phyloP scores from a whole-genome alignment of 2,888 invertebrate species.

The Lasius platythorax region DNA sequence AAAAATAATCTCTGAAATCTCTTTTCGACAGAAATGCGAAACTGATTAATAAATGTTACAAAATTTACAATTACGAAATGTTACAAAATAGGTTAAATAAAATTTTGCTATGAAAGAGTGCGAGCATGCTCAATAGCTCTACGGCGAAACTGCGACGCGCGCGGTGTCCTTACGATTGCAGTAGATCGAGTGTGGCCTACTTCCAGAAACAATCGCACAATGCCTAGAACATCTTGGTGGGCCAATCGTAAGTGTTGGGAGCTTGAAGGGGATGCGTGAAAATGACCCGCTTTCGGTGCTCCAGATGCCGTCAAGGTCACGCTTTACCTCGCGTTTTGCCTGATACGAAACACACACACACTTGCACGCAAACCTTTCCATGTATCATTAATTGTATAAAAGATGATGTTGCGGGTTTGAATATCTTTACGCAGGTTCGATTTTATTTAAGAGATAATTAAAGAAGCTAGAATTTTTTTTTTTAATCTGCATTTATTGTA shows the following conservation, averaged over 20 bases:
- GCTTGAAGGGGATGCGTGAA: constrained; percentile 58
- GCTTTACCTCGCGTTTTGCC: constrained; percentile 14
- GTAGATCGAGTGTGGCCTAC: constrained; percentile 79
- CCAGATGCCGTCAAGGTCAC: constrained; percentile 75
- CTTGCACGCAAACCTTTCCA: background rate
- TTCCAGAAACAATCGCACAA: constrained; percentile 80
- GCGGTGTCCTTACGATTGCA: constrained; percentile 69
- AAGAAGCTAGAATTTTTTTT: background rate
- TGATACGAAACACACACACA: background rate
- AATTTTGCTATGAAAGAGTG: background rate
- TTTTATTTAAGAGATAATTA: background rate
- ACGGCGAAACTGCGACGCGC: constrained; percentile 29
- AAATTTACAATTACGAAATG: background rate
- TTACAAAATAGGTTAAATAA: background rate
- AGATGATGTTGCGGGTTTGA: background rate
- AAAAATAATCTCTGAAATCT: background rate
- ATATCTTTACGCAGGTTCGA: background rate
- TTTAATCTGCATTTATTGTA: background rate
- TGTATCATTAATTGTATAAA: background rate
- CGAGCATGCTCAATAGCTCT: background rate
- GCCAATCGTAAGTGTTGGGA: constrained; percentile 46
- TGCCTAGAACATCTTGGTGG: constrained; percentile 61
- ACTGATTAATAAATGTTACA: background rate
- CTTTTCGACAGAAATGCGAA: background rate
- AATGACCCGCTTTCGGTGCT: constrained; percentile 64